Conservation (phyloP, 1,140 invertebrate species). For the Telenomus remus region DNA sequence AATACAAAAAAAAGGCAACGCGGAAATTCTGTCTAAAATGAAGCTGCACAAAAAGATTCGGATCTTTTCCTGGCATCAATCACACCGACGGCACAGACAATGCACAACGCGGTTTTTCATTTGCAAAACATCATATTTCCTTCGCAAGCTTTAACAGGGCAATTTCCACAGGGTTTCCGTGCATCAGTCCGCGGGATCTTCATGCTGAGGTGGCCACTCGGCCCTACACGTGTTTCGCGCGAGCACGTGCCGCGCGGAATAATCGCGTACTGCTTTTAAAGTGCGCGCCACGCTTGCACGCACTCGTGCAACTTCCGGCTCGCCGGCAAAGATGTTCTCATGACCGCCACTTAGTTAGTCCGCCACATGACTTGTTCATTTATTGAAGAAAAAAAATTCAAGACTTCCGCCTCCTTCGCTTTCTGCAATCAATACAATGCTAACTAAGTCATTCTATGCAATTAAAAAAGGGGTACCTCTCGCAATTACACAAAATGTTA, state of each 20-base stretch:
- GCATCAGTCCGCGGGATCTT: conserved; percentile 2
- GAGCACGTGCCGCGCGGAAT: conserved; percentile 36
- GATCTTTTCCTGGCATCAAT: conserved; percentile 9
- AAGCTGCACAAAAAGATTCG: background rate
- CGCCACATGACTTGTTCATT: conserved; percentile 14
- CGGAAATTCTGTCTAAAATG: background rate
- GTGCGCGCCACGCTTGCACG: conserved; percentile 40
- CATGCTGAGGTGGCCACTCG: conserved; percentile 11
- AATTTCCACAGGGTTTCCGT: conserved; percentile 3
- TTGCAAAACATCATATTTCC: background rate
- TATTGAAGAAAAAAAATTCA: too few species aligned
- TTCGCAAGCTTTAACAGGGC: background rate
- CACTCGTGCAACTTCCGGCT: conserved; percentile 41
- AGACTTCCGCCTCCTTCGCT: conserved; percentile 12
- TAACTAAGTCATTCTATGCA: too few species aligned
- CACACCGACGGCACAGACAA: background rate
- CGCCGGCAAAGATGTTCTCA: conserved; percentile 16
- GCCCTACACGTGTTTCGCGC: conserved; percentile 35
- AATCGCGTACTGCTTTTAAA: conserved; percentile 32
- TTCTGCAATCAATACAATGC: too few species aligned
- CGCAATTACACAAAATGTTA: too few species aligned
- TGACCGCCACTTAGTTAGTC: conserved; percentile 31
- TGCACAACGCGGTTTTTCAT: too few species aligned
- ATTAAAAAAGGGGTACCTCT: too few species aligned
- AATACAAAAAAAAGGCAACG: background rate